These are phyloP conservation scores for Orthosia cruda DNA, from an alignment of 2,888 invertebrate genomes.

Conservation along the genomic window DNA sequence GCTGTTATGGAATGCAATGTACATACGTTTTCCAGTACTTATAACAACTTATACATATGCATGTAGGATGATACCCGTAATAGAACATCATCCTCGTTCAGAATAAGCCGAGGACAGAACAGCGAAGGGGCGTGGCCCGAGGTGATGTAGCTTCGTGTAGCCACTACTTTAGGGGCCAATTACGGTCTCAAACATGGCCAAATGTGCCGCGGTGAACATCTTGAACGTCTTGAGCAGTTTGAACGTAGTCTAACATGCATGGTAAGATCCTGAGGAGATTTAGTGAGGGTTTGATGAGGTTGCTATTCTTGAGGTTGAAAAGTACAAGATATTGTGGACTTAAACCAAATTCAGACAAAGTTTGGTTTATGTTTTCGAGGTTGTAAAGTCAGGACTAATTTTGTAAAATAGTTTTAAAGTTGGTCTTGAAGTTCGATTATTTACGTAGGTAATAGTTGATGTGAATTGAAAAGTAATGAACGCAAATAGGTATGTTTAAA, in stretches of 20 bases:
- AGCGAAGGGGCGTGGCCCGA: constrained; percentile 77
- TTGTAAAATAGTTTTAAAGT: background rate
- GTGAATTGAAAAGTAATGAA: no score
- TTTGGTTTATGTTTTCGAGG: background rate
- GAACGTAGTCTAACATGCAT: constrained; percentile 43
- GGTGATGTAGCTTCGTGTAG: constrained; percentile 74
- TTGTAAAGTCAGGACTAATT: background rate
- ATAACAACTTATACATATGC: background rate
- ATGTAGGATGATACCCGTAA: constrained; percentile 8
- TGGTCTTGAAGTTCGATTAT: no score
- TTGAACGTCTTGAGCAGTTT: constrained; percentile 11
- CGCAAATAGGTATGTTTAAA: no score
- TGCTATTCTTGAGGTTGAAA: background rate
- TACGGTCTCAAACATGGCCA: constrained; percentile 64
- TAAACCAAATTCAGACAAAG: background rate
- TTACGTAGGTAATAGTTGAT: no score
- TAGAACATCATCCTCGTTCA: constrained; percentile 49
- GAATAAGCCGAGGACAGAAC: constrained; percentile 66
- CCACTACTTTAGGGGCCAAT: constrained; percentile 70
- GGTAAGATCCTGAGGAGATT: constrained; percentile 16
- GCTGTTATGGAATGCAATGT: constrained; percentile 11
- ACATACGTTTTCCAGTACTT: background rate
- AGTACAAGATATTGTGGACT: background rate
- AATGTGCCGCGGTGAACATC: constrained; percentile 63
- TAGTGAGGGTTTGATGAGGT: constrained; percentile 46